phyloP scores from a whole-genome alignment of 2,888 invertebrate genomes.

The Sesamia inferens region DNA sequence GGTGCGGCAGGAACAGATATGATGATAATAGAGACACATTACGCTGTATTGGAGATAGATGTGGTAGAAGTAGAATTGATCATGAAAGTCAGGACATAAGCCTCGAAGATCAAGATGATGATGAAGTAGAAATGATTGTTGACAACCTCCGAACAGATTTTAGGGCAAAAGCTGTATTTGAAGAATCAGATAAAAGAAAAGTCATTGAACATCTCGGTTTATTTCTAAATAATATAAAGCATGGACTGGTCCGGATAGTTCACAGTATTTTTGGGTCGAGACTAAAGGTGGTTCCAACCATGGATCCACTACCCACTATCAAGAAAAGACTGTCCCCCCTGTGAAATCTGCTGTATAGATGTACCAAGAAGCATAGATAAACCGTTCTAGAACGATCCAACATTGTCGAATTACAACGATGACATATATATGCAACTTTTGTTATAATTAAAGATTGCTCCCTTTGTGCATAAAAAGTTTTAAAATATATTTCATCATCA shows the following conservation, averaged over 20 bases:
- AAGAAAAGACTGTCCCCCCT: neutral
- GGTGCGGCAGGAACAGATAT: conserved; percentile 22
- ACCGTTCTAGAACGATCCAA: neutral
- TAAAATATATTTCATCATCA: no score
- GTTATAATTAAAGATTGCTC: neutral
- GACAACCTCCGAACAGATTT: neutral
- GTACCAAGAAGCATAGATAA: neutral
- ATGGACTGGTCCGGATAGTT: neutral
- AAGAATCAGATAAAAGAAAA: neutral
- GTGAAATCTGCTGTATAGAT: conserved; percentile 2
- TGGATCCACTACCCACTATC: neutral
- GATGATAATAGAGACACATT: conserved; percentile 2
- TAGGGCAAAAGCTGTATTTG: neutral
- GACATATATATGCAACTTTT: conserved; percentile 1
- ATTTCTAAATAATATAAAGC: neutral
- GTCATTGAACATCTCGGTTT: neutral
- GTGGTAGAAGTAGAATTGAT: conserved; percentile 11
- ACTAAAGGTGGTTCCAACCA: no score
- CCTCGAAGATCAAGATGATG: neutral
- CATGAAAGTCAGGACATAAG: neutral
- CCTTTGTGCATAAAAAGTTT: conserved; percentile 22
- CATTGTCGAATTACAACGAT: neutral
- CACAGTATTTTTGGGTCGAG: neutral
- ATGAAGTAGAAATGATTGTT: neutral
- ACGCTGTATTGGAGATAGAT: conserved; percentile 26